phyloP scores from a whole-genome alignment of 1,140 invertebrate species.

The Scaptomyza graminum region DNA sequence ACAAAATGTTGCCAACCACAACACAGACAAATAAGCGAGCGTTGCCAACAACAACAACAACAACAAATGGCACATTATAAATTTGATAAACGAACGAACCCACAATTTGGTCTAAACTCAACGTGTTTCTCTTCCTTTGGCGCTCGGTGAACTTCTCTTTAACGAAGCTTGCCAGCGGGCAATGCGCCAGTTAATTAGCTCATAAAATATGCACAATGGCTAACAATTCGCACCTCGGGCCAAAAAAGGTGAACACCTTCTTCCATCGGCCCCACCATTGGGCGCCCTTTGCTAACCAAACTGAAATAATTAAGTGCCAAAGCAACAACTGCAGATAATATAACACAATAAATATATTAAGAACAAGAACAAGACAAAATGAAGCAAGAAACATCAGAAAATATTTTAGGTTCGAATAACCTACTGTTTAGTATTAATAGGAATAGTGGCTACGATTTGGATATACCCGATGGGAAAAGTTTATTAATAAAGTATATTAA shows the following conservation, averaged over 20 bases:
- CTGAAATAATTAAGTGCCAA: slow-evolving; percentile 73
- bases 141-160: too few relatives aligned
- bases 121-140: background rate
- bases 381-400: background rate
- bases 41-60: slow-evolving; percentile 29
- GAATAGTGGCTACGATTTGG: too few relatives aligned
- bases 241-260: slow-evolving; percentile 30
- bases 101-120: slow-evolving; percentile 12
- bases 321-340: slow-evolving; percentile 39
- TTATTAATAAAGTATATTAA: too few relatives aligned
- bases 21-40: slow-evolving; percentile 18
- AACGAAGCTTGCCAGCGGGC: slow-evolving; percentile 33
- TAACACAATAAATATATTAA: background rate
- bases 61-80: slow-evolving; percentile 11
- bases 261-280: background rate
- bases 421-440: too few relatives aligned
- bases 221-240: slow-evolving; percentile 75
- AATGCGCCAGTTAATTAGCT: slow-evolving; percentile 79
- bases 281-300: slow-evolving; percentile 33
- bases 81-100: slow-evolving; percentile 17
- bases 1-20: slow-evolving; percentile 37
- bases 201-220: slow-evolving; percentile 80
- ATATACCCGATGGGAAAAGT: background rate
- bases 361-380: background rate
- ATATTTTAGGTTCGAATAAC: background rate